Conservation (phyloP, 1,140 invertebrate genomes). For the Drosophila willistoni region DNA sequence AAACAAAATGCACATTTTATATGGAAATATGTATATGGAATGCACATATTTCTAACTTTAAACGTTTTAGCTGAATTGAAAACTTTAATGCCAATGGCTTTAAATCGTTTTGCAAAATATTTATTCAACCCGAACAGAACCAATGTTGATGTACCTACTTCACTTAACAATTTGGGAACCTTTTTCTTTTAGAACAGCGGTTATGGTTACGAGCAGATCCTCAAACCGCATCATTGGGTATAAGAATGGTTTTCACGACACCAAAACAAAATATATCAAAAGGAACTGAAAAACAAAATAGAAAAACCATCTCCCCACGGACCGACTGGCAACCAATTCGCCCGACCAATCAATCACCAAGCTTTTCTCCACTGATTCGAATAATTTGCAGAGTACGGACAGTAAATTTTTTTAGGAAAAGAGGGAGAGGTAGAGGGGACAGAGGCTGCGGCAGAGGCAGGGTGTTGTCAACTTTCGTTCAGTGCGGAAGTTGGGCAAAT, state of each 20-base stretch:
- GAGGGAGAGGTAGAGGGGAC: not conserved
- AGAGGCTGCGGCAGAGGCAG: no score
- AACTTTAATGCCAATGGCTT: not conserved
- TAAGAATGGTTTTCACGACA: constrained; percentile 11
- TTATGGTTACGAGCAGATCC: constrained; percentile 1
- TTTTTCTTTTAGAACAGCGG: not conserved
- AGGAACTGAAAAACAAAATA: not conserved
- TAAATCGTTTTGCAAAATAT: not conserved
- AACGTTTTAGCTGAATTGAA: not conserved
- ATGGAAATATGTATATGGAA: not conserved
- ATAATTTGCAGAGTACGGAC: constrained; percentile 20
- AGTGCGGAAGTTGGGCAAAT: constrained; percentile 25
- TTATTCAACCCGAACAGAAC: not conserved
- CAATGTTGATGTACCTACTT: not conserved
- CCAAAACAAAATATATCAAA: not conserved
- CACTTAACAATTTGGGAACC: not conserved
- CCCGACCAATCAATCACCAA: constrained; percentile 13
- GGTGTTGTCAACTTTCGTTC: constrained; percentile 3
- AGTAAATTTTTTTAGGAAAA: not conserved
- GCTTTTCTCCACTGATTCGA: constrained; percentile 23
- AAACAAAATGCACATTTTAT: not conserved
- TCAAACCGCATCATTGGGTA: constrained; percentile 17
- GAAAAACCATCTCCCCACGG: not conserved
- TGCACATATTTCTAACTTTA: not conserved
- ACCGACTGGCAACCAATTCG: constrained; percentile 17